phyloP scores from a whole-genome alignment of 2,797 vertebrate species.

The Syngnathus acus region DNA sequence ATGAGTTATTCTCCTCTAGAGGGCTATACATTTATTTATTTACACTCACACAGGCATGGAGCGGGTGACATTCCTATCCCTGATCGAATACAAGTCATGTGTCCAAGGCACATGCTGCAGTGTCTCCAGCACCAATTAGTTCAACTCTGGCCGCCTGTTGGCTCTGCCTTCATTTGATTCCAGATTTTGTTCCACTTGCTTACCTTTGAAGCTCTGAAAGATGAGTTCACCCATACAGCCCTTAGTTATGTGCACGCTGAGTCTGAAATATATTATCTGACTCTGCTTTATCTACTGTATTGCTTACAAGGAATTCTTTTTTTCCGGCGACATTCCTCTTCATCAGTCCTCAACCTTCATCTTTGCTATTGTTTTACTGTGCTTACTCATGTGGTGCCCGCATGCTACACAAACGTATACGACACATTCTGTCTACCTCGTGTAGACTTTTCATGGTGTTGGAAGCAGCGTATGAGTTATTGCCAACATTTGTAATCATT shows the following conservation, averaged over 20 bases:
- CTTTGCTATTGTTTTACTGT: background rate
- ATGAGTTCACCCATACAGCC: constrained; percentile 49
- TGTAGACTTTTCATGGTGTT: background rate
- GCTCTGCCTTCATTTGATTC: constrained; percentile 43
- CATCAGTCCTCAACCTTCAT: background rate
- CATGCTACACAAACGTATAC: background rate
- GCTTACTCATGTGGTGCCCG: background rate
- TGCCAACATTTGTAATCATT: constrained; percentile 4
- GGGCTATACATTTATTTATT: too few relatives aligned
- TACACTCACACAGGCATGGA: background rate
- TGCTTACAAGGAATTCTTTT: constrained; percentile 11
- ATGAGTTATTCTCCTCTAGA: background rate
- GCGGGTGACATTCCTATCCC: constrained; percentile 6
- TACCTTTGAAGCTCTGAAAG: constrained; percentile 48
- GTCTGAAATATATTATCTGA: constrained; percentile 30
- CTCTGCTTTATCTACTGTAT: constrained; percentile 22
- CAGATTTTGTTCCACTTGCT: constrained; percentile 56
- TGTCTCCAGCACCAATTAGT: constrained; percentile 58
- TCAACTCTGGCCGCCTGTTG: constrained; percentile 49
- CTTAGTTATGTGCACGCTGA: constrained; percentile 33
- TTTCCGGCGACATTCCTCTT: constrained; percentile 9
- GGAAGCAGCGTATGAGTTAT: constrained; percentile 4
- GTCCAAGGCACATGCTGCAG: constrained; percentile 49
- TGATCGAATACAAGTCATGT: constrained; percentile 26
- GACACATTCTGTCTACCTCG: background rate